phyloP scores from a whole-genome alignment of 2,888 invertebrate genomes.

The Spatulosminthurus flaviceps region DNA sequence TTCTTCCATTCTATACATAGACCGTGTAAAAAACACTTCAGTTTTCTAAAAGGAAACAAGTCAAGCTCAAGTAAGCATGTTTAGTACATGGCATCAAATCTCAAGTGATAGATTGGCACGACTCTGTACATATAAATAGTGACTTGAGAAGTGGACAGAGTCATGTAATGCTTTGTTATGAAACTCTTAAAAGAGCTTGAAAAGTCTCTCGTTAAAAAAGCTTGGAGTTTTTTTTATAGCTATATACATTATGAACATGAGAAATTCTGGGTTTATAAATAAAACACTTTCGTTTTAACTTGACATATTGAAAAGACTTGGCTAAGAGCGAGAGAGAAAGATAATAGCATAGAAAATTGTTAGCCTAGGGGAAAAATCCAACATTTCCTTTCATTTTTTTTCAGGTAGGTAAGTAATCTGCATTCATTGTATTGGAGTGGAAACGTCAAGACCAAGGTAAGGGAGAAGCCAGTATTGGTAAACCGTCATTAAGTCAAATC shows the following conservation, averaged over 20 bases:
- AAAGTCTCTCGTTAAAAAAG: too few species aligned
- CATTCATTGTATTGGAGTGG: not conserved
- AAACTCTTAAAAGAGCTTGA: not conserved
- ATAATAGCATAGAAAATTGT: constrained; percentile 3
- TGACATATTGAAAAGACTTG: constrained; percentile 22
- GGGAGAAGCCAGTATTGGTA: constrained; percentile 10
- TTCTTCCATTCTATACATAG: too few species aligned
- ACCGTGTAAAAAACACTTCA: too few species aligned
- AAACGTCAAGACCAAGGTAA: constrained; percentile 38
- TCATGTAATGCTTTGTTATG: not conserved
- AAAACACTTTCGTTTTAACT: constrained; percentile 23
- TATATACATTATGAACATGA: not conserved
- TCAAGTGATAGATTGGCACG: constrained; percentile 12
- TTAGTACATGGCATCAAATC: not conserved
- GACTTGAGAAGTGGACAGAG: not conserved
- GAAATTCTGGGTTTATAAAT: not conserved
- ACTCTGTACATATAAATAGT: too few species aligned
- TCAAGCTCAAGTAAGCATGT: not conserved
- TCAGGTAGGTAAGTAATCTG: not conserved
- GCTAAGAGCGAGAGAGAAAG: not conserved
- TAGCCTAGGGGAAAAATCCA: not conserved
- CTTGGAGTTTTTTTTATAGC: too few species aligned
- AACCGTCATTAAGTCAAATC: not conserved
- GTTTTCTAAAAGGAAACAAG: constrained; percentile 5
- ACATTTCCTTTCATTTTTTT: constrained; percentile 5